A percentile compares a stretch with the other conserved stretches of the same genome.
These are phyloP conservation scores for Ornithoptera alexandrae DNA, from an alignment of 2,888 invertebrate species.

Conservation along the genomic window DNA sequence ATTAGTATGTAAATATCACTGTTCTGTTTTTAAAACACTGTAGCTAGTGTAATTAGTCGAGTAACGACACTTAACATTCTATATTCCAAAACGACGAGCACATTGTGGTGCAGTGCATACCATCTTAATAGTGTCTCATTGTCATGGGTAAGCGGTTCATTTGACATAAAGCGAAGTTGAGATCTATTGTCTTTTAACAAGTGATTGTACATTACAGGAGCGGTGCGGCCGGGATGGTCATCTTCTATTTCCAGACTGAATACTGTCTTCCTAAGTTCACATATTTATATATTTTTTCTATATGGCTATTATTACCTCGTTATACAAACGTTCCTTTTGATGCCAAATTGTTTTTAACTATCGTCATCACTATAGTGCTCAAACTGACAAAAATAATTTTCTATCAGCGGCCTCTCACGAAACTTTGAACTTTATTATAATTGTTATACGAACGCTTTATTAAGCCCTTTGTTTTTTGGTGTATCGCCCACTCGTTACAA, in stretches of 20 bases:
- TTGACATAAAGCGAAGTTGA: no score
- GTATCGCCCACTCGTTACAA: no score
- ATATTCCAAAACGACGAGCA: no score
- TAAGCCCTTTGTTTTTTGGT: no score
- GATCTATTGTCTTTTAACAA: not conserved
- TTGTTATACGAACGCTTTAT: no score
- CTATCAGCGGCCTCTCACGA: not conserved
- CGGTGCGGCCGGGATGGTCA: constrained; percentile 49
- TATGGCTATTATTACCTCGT: constrained; percentile 13
- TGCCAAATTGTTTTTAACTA: constrained; percentile 10
- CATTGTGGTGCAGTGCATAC: no score
- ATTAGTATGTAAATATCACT: no score
- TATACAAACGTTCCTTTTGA: constrained; percentile 13
- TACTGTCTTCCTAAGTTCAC: constrained; percentile 10
- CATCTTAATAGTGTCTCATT: no score
- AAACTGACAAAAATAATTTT: constrained; percentile 13
- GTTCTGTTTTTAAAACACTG: no score
- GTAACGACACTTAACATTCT: no score
- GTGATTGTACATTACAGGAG: constrained; percentile 47
- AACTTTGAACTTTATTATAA: not conserved
- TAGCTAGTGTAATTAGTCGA: no score
- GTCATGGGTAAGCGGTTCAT: no score
- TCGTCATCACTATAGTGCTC: constrained; percentile 10
- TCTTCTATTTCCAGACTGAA: constrained; percentile 41
- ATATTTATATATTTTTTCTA: constrained; percentile 27